Percentiles rank a stretch among this genome's conserved stretches.
phyloP scores from a whole-genome alignment of 2,888 invertebrate genomes.

The Parapristionchus giblindavisi region DNA sequence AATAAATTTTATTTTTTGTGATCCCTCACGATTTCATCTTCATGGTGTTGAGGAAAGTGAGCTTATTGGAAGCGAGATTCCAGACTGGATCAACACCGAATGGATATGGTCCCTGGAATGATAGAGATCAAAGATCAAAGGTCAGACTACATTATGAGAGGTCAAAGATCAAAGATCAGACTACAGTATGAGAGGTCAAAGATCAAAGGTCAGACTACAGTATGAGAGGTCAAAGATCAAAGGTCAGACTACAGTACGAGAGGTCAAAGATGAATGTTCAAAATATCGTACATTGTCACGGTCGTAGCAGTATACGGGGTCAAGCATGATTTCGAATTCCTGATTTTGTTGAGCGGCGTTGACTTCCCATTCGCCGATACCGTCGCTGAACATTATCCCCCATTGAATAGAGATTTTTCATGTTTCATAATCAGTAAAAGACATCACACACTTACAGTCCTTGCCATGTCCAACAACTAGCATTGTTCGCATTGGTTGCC shows the following conservation, averaged over 20 bases:
- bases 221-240: no score
- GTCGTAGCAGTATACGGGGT: slow-evolving; percentile 35
- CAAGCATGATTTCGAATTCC: slow-evolving; percentile 31
- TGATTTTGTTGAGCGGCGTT: not conserved
- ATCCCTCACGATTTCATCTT: slow-evolving; percentile 62
- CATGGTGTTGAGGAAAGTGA: slow-evolving; percentile 69
- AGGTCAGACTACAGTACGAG: no score
- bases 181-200: no score
- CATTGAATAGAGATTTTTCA: not conserved
- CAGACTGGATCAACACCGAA: slow-evolving; percentile 67
- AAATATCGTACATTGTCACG: slow-evolving; percentile 24
- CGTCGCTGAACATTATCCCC: not conserved
- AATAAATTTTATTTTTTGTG: not conserved
- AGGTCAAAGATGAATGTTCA: no score
- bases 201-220: no score
- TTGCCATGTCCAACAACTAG: slow-evolving; percentile 25
- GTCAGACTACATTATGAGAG: not conserved
- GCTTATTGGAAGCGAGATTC: slow-evolving; percentile 67
- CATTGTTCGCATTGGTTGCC: slow-evolving; percentile 34
- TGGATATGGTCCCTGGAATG: slow-evolving; percentile 57
- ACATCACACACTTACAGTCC: slow-evolving; percentile 10
- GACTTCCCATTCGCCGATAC: slow-evolving; percentile 3
- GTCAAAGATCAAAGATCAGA: not conserved
- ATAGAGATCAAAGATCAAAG: slow-evolving; percentile 1
- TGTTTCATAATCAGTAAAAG: not conserved